phyloP scores from a whole-genome alignment of 2,113 vertebrate species.

The Cyprinus carpio region DNA sequence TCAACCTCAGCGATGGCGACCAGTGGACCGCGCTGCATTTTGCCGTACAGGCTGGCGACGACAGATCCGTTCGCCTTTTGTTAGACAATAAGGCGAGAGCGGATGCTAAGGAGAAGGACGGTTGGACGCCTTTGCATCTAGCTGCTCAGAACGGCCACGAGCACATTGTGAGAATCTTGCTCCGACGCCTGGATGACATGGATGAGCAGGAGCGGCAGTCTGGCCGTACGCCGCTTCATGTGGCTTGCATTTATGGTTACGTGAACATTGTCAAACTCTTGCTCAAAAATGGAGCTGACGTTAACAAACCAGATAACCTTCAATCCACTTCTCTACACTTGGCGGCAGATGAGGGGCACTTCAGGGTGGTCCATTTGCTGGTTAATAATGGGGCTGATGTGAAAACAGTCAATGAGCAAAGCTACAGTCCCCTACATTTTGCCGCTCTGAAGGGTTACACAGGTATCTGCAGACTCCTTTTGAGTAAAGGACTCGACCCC shows the following conservation, averaged over 20 bases:
- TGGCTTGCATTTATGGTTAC: constrained; percentile 80
- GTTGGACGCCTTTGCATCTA: constrained; percentile 84
- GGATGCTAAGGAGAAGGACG: constrained; percentile 72
- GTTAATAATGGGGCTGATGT: constrained; percentile 68
- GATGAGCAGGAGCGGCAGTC: constrained; percentile 65
- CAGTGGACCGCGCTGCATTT: constrained; percentile 83
- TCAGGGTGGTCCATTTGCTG: constrained; percentile 79
- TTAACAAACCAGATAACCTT: constrained; percentile 72
- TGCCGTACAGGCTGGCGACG: constrained; percentile 82
- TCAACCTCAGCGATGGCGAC: constrained; percentile 74
- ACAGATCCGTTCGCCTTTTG: constrained; percentile 71
- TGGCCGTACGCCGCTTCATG: constrained; percentile 78
- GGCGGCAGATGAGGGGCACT: constrained; percentile 79
- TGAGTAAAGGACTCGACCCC: constrained; percentile 71
- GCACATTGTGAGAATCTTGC: constrained; percentile 77
- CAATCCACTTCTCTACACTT: constrained; percentile 78
- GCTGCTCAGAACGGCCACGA: constrained; percentile 88
- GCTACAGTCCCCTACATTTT: constrained; percentile 79
- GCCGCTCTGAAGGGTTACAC: constrained; percentile 77
- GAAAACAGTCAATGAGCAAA: constrained; percentile 69
- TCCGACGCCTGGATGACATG: constrained; percentile 74
- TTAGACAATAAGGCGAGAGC: constrained; percentile 73
- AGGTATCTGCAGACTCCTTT: constrained; percentile 82
- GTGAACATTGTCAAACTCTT: constrained; percentile 80
- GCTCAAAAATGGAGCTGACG: constrained; percentile 74